Base-by-base conservation (phyloP, 1,140 invertebrate species). In the Lysiphlebus fabarum region DNA sequence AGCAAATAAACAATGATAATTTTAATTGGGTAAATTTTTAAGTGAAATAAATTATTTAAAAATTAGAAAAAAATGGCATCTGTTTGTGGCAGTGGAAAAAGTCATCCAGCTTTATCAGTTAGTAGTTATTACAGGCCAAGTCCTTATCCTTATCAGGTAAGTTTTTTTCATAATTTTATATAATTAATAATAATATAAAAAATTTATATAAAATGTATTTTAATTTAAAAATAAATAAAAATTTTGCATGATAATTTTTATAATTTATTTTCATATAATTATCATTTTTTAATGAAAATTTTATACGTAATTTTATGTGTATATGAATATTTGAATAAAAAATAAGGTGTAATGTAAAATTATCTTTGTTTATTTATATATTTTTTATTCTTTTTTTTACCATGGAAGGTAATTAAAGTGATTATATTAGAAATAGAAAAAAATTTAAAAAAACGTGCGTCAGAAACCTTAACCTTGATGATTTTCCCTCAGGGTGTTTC, bases 51-150 rank as follows among this genome's bases (percentile, higher is more conserved):
- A 54, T 8, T 26, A 7, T 40, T 40, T n/a, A 54, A 41, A 14
- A 2, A 6, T 40, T 42, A 14, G 7, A 7, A 56, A 67, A 70
- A 66, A 53, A 78, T 79, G 76, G 70, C 76, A 57, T 78, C 76
- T 37, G 74, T 78, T 74, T 80, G 76, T 65, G 77, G 76, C 58
- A 77, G 76, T 64, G 69, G 70, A 57, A 80, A 80, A 61, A 76
- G 71, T 59, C 73, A 79, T 63, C 72, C 76, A 36, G 71, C 71
- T 34, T 65, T 78, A 59, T 76, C 71, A 38, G 70, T 73, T 37
- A 69, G 67, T 58, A 75, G 73, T 58, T 80, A 73, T 59, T 79
- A 80, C 63, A 72, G 76, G 34, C 69, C 70, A 26, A 70, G 73
- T 44, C 69, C 69, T 64, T 78, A 78, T 59, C 69, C 76, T 64